Evolutionary conservation across 2,888 invertebrate genomes (phyloP).

Genomic region (Quadroppia sp.): DNA sequence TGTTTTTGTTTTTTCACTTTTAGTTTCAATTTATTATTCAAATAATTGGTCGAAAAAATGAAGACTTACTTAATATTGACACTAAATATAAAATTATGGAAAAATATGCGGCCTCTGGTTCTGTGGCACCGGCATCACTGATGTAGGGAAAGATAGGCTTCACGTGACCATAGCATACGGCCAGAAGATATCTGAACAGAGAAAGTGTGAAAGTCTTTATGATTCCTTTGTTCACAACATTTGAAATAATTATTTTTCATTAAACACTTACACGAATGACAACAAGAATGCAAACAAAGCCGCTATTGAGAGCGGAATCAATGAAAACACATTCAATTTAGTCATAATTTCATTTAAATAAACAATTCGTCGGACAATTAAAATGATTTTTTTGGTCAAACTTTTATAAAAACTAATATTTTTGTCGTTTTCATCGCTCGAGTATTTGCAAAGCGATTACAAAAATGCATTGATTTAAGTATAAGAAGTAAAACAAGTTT

Average conservation of each 20-base stretch:
- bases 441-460: not conserved
- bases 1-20: not conserved
- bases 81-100: not conserved
- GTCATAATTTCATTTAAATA: not conserved
- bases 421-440: too few species aligned
- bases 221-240: not conserved
- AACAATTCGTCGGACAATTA: too few species aligned
- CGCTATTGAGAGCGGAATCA: not conserved
- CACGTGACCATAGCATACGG: constrained; percentile 4
- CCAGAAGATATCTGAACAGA: not conserved
- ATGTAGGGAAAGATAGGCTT: not conserved
- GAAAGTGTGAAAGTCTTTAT: too few species aligned
- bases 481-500: constrained; percentile 1
- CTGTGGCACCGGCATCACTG: constrained; percentile 17
- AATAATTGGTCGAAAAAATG: not conserved
- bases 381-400: not conserved
- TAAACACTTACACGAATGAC: not conserved
- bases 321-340: constrained; percentile 11
- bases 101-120: constrained; percentile 24
- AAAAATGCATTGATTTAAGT: not conserved
- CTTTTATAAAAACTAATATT: not conserved
- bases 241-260: not conserved
- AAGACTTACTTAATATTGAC: not conserved
- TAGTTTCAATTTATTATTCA: not conserved
- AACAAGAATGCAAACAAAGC: not conserved